A percentile compares a stretch with the other conserved stretches of the same genome.
Conservation (phyloP, 1,140 invertebrate species). For the Drosophila novamexicana region DNA sequence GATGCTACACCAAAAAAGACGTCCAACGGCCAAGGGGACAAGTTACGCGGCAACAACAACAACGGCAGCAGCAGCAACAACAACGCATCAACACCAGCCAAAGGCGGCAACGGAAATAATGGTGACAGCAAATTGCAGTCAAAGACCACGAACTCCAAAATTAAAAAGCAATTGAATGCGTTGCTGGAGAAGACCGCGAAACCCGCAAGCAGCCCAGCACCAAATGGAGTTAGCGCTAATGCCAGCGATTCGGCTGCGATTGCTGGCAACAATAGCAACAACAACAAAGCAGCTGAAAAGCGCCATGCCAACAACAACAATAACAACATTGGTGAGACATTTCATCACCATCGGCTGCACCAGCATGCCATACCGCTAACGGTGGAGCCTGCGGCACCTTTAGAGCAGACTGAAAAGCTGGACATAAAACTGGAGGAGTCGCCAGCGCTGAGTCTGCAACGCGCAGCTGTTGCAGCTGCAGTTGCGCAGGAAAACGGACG, state of each 20-base stretch:
- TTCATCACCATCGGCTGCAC: constrained; percentile 65
- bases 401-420: constrained; percentile 81
- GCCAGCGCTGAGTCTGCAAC: constrained; percentile 68
- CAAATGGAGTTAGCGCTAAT: constrained; percentile 27
- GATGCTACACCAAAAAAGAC: constrained; percentile 55
- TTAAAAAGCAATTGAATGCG: constrained; percentile 81
- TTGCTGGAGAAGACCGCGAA: constrained; percentile 73
- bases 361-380: constrained; percentile 78
- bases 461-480: constrained; percentile 50
- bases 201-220: constrained; percentile 14
- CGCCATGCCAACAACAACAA: constrained; percentile 32
- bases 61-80: constrained; percentile 33
- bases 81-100: constrained; percentile 4
- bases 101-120: constrained; percentile 25
- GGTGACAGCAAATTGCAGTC: constrained; percentile 56
- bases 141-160: constrained; percentile 71
- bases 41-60: constrained; percentile 50
- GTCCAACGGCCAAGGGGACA: constrained; percentile 50
- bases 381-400: constrained; percentile 76
- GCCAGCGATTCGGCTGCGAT: constrained; percentile 13
- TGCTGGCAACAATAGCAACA: constrained; percentile 24
- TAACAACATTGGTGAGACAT: constrained; percentile 42
- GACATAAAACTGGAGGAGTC: constrained; percentile 80
- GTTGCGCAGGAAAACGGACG: constrained; percentile 33
- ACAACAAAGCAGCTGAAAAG: constrained; percentile 47